phyloP scores from a whole-genome alignment of 1,140 invertebrate genomes.

The Palaemon carinicauda region DNA sequence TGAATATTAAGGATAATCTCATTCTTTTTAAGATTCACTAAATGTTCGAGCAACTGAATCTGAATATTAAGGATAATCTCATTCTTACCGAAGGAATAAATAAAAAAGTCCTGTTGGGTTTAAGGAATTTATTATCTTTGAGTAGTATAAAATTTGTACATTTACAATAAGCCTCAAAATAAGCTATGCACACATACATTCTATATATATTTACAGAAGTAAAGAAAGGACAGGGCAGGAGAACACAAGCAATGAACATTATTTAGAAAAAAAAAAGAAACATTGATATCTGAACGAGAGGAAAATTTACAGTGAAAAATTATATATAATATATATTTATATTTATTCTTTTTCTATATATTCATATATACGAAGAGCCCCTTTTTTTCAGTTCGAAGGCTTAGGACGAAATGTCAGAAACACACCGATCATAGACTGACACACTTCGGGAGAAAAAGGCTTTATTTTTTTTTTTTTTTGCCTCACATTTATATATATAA shows the following conservation, averaged over 20 bases:
- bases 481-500: no score
- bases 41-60: background rate
- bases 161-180: slow-evolving; percentile 52
- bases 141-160: slow-evolving; percentile 56
- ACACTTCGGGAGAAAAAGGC: no score
- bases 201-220: background rate
- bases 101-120: background rate
- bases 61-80: background rate
- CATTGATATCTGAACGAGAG: background rate
- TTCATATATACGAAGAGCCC: no score
- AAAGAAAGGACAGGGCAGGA: background rate
- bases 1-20: no score
- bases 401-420: no score
- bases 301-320: background rate
- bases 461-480: no score
- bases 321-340: no score
- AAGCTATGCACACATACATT: slow-evolving; percentile 36
- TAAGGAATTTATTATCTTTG: slow-evolving; percentile 24
- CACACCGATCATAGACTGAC: no score
- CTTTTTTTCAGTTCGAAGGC: no score
- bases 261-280: background rate
- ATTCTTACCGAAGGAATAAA: background rate
- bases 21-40: no score
- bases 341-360: no score
- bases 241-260: background rate